Conservation (phyloP, 2,113 vertebrate genomes). For the Shinisaurus crocodilurus region DNA sequence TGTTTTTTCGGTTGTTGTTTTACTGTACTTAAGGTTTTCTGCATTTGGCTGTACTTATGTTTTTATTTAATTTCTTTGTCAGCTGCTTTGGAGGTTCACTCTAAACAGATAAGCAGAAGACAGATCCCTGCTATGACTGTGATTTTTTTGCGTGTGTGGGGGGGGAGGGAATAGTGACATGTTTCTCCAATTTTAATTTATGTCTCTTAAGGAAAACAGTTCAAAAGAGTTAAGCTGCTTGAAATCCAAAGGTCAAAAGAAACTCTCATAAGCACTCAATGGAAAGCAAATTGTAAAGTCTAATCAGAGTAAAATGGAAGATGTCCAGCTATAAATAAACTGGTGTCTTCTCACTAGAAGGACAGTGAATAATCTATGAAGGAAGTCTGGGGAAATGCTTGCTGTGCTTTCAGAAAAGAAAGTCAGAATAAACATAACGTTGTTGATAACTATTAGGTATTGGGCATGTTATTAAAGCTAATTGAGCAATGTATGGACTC, state of each 20-base stretch:
- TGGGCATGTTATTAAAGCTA: background rate
- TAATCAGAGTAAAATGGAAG: slow-evolving; percentile 4
- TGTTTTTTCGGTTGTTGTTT: no score
- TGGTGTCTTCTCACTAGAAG: background rate
- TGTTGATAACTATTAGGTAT: background rate
- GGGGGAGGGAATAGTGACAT: no score
- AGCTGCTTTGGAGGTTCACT: no score
- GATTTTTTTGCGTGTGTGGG: no score
- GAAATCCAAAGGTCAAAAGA: background rate
- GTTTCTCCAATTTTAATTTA: no score
- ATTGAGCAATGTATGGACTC: background rate
- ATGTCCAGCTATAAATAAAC: background rate
- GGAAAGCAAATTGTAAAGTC: background rate
- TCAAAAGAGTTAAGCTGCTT: background rate
- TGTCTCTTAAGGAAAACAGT: background rate
- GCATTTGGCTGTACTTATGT: no score
- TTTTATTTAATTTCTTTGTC: no score
- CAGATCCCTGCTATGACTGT: no score
- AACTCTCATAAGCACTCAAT: background rate
- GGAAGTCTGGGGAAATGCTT: background rate
- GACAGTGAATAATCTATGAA: background rate
- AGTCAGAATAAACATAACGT: background rate
- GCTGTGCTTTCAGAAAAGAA: background rate
- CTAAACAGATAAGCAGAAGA: no score
- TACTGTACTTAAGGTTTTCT: no score